Conservation (phyloP, 2,113 vertebrate species). For the Apteryx mantelli region DNA sequence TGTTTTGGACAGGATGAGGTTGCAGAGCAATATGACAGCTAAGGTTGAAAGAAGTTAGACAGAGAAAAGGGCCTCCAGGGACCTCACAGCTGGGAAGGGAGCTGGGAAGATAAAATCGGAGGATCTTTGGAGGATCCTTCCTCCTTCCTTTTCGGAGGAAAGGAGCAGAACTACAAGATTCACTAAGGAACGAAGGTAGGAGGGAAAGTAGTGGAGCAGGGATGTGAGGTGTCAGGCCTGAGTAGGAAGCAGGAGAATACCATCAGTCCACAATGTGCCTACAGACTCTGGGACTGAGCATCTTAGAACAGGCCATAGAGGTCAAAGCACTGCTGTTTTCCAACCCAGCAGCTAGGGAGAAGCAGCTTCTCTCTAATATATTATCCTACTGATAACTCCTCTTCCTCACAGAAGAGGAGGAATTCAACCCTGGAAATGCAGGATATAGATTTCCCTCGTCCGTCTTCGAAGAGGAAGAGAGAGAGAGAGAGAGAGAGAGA, state of each 20-base stretch:
- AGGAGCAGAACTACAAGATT: not conserved
- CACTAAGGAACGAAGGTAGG: rapidly evolving
- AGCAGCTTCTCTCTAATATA: too few relatives aligned
- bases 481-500: too few relatives aligned
- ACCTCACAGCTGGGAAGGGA: not conserved
- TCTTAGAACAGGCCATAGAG: too few relatives aligned
- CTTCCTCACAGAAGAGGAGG: too few relatives aligned
- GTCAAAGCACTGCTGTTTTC: too few relatives aligned
- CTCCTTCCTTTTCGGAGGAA: not conserved
- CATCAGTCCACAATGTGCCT: rapidly evolving
- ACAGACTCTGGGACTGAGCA: not conserved
- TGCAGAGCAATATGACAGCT: not conserved
- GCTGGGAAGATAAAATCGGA: not conserved
- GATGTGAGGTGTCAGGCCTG: not conserved
- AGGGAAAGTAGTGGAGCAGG: not conserved
- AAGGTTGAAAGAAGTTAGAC: not conserved
- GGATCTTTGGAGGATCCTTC: too few relatives aligned
- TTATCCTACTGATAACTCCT: too few relatives aligned
- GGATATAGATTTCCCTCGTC: too few relatives aligned
- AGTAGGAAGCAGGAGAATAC: not conserved
- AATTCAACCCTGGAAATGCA: too few relatives aligned
- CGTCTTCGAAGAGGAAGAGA: too few relatives aligned
- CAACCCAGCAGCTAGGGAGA: too few relatives aligned
- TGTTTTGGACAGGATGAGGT: not conserved
- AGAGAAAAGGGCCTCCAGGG: not conserved